phyloP scores from a whole-genome alignment of 2,113 vertebrate species.

The Desmodus rotundus region DNA sequence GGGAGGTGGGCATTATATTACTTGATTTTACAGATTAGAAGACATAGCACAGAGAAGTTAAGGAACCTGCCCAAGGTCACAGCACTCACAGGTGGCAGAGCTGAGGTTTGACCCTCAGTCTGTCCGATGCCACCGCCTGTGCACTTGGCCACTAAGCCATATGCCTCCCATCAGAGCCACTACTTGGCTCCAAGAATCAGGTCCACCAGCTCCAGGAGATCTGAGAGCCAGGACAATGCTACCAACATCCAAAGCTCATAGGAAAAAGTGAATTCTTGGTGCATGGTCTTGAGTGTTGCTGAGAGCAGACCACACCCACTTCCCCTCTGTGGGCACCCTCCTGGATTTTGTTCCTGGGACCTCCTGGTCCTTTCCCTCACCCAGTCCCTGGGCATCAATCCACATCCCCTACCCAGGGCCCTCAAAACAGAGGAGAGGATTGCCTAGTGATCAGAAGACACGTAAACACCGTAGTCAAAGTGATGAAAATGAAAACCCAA shows the following conservation, averaged over 20 bases:
- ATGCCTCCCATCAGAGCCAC: not conserved
- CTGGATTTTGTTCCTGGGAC: not conserved
- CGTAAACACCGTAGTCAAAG: accelerated
- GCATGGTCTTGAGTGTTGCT: not conserved
- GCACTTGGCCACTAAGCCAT: not conserved
- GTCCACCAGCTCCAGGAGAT: not conserved
- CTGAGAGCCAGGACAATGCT: not conserved
- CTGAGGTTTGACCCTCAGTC: not conserved
- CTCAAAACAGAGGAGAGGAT: not conserved
- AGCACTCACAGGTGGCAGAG: not conserved
- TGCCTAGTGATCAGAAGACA: not conserved
- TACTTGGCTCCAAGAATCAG: not conserved
- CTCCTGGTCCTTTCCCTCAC: not conserved
- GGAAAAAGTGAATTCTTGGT: not conserved
- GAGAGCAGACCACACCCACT: not conserved
- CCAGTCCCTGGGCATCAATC: not conserved
- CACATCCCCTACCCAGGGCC: too few relatives aligned
- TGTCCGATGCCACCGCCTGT: not conserved
- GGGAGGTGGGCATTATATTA: not conserved
- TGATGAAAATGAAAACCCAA: accelerated
- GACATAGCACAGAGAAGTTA: not conserved
- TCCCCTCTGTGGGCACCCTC: accelerated
- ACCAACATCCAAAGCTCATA: not conserved
- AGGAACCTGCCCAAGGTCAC: not conserved
- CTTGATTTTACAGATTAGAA: not conserved